Base-by-base conservation (phyloP, 2,888 invertebrate species). In the Monoplex corrugatus region DNA sequence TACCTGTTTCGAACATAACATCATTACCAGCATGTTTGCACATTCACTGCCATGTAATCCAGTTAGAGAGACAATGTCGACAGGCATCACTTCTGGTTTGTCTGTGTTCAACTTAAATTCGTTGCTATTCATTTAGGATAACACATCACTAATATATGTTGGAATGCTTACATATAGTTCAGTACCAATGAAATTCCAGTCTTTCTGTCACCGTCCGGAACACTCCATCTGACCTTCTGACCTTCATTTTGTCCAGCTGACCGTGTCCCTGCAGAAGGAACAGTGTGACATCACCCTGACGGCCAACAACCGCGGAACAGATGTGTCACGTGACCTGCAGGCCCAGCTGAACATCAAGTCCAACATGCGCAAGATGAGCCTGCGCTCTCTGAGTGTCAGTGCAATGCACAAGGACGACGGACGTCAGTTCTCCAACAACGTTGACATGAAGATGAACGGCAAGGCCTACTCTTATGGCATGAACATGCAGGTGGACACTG, bases 391-490 rank as follows among this genome's bases (percentile, higher is more conserved):
- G 40, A 63, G 40, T 68, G n/a, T 86, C 63, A 50, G 19, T 23
- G 85, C 63, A 40, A n/a, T 23, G 19, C 85, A 86, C 85, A 63
- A 63, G 85, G 85, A 86, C n/a, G 63, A 86, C 68, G 85, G 85
- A 6, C 63, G 85, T 43, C 40, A 35, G 35, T 86, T 63, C 50
- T 10, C 13, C 68, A 86, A 86, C 85, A 38, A 86, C 38, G 85
- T 86, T 28, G 43, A 68, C 38, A n/a, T 86, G 16, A 38, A 86
- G 63, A 13, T 86, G 40, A 86, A 86, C 85, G 43, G 28, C 23
- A 6, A 86, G 85, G 68, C 40, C 28, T 86, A 40, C 85, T 63
- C 68, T 35, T 63, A 40, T 68, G 28, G 23, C 85, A 63, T 82
- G 82, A 63, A 50, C 85, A 40, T 86, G 63, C 13, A 86, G 50